Evolutionary conservation across 2,888 invertebrate genomes (phyloP), one percentile per base, ranked within the genome.

Genomic region (Spodoptera picta): DNA sequence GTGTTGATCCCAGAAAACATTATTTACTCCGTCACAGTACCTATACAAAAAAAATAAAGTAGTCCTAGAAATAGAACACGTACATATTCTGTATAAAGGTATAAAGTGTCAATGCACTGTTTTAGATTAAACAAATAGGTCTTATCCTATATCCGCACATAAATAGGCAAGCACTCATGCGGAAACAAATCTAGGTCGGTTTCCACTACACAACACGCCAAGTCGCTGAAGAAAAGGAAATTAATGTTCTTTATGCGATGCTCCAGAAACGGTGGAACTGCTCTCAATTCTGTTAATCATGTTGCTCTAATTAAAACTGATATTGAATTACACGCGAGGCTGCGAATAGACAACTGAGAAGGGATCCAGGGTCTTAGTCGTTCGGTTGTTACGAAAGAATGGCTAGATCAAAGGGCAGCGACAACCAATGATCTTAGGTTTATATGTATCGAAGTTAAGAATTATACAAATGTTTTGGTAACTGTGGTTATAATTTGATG

Each of bases 101-200:
- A 27, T 5, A 3, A 0, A 27, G 7, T 36, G 7, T 36, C 36
- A 0, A 36, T 36, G 0, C 14, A 56, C 49, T n/a, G 7, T 19
- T 56, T 19, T n/a, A 42, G 27, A 56, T 19, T 51, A 48, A 51
- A 67, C 31, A 56, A 51, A 60, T 62, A 64, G 56, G 46, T 57
- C 58, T 56, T 57, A 61, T 46, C 23, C 67, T 49, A 65, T 42
- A 48, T 63, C 44, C 31, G 60, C 54, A 59, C 75, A 69, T 62
- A 84, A 87, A 84, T 80, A 87, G 77, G 69, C 74, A 75, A 71
- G 70, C 64, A 74, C 50, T 50, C 51, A 79, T 65, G 77, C 82
- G 87, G 87, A 86, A 83, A 80, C 58, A 64, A 80, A 85, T 83
- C 76, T 86, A 79, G 87, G 86, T 87, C 85, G 81, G 79, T 73